Evolutionary conservation across 2,888 invertebrate species (phyloP), one percentile per base, ranked within the genome.

Genomic region (Trypoxylon attenuatum): DNA sequence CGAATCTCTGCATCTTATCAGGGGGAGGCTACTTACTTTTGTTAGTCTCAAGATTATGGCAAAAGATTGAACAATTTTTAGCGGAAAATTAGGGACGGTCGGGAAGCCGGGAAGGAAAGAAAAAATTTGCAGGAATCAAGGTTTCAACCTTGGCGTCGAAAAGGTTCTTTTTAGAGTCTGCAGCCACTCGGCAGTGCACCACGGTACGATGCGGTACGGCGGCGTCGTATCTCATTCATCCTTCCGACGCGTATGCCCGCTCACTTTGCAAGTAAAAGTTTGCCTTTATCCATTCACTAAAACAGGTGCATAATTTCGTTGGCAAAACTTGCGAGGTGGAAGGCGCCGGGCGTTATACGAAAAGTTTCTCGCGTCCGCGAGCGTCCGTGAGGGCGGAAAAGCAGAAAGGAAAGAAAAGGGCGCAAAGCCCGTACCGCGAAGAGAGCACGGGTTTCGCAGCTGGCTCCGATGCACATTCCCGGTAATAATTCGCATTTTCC

Each of bases 401-500:
- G n/a, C 45, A 25, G 21, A 27, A 19, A 41, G 41, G 46, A 53
- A 42, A 47, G 53, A 45, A 54, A 49, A 45, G 42, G 51, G 27
- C 1, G 27, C 6, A n/a, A 27, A 27, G 1, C 6, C 6, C 8
- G 27, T 27, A 27, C n/a, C 13, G 2, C 33, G 13, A 13, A 1
- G n/a, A 13, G n/a, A 8, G n/a, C 33, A 5, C 33, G 13, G 13
- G 33, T 13, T 33, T 13, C 43, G 49, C 51, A 66, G 63, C 57
- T 46, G 64, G 59, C 57, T 42, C 63, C 45, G 50, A 56, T 65
- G 50, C 52, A 59, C 62, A 57, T 42, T 51, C 52, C 21, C 50
- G 58, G 65, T 64, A 70, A 75, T 75, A 72, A 75, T 75, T 75
- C 64, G 57, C 69, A 65, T 75, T 70, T 60, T 62, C 59, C 23